Evolutionary conservation across 2,888 invertebrate species (phyloP).

Genomic region (Chloromyia formosa): DNA sequence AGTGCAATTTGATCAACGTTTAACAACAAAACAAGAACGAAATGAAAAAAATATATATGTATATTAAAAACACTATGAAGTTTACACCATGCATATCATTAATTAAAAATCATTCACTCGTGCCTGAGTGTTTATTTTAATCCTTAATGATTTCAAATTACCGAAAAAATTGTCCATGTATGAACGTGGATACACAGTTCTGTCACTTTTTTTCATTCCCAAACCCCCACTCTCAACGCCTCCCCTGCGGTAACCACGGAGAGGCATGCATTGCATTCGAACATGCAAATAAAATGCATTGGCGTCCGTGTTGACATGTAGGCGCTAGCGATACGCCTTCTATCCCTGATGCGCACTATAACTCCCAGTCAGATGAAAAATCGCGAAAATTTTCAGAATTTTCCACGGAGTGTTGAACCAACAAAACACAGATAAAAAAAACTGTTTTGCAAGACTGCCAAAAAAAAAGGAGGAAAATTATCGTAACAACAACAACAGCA

Average conservation of each 20-base stretch:
- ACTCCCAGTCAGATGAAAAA: no score
- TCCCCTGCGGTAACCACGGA: neutral
- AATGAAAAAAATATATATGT: neutral
- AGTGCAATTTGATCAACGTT: neutral
- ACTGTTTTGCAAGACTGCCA: no score
- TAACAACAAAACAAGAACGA: constrained; percentile 16
- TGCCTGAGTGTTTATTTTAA: constrained; percentile 38
- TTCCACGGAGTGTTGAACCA: no score
- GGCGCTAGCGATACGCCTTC: no score
- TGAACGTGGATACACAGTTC: no score
- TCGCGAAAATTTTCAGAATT: no score
- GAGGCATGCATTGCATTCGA: neutral
- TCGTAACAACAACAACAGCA: no score
- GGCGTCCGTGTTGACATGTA: no score
- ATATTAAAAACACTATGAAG: constrained; percentile 15
- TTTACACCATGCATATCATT: constrained; percentile 25
- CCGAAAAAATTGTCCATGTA: neutral
- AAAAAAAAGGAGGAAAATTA: no score
- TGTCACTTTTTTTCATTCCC: neutral
- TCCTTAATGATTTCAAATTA: constrained; percentile 43
- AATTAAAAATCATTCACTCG: constrained; percentile 34
- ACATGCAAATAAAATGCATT: neutral
- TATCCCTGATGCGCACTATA: no score
- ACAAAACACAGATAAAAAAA: no score
- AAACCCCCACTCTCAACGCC: neutral